phyloP scores from a whole-genome alignment of 2,113 vertebrate species.

The Sturnira hondurensis region DNA sequence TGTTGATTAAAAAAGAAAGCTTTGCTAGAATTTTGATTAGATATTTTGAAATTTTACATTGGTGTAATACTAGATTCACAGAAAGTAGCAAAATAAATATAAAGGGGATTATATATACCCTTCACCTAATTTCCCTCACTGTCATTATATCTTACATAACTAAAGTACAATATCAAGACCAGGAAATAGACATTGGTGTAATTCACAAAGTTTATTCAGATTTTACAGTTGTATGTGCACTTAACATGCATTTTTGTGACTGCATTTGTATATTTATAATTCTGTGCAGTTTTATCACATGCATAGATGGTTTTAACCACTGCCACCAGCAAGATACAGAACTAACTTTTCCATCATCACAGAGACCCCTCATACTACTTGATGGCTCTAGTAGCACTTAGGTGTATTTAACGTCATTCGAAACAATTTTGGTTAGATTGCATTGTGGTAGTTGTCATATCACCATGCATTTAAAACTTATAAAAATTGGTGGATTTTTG shows the following conservation, averaged over 20 bases:
- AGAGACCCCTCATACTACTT: background rate
- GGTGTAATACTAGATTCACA: background rate
- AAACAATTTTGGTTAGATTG: no score
- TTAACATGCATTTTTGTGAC: background rate
- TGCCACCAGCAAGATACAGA: background rate
- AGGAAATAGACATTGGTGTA: background rate
- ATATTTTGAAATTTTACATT: background rate
- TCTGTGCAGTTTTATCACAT: background rate
- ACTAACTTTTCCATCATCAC: background rate
- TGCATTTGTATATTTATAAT: background rate
- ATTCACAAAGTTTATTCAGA: background rate
- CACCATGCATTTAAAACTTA: no score
- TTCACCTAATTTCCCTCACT: background rate
- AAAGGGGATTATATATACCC: background rate
- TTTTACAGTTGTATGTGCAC: background rate
- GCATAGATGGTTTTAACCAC: background rate
- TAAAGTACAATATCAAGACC: background rate
- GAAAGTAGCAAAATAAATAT: background rate
- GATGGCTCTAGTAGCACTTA: no score
- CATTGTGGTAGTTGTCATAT: no score
- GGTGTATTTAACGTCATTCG: no score
- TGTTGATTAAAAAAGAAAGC: background rate
- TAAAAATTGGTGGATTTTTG: no score
- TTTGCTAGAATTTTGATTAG: background rate
- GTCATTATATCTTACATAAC: background rate